Percentiles rank a stretch among this genome's conserved stretches.
Conservation (phyloP, 2,888 invertebrate species). For the Lepidocyrtoides sp. region DNA sequence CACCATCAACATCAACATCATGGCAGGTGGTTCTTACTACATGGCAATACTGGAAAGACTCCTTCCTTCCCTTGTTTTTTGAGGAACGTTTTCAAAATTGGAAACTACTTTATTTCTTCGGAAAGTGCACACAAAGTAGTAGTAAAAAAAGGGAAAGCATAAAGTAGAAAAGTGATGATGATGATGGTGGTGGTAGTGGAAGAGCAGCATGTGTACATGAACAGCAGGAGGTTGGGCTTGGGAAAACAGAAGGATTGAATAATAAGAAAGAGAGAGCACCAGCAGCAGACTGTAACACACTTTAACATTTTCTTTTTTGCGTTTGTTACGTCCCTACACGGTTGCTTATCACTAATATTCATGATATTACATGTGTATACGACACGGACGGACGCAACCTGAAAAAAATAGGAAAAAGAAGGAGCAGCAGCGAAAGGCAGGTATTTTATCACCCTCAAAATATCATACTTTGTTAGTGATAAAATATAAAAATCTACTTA, state of each 20-base stretch:
- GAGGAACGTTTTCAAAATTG: slow-evolving; percentile 40
- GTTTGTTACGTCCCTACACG: background rate
- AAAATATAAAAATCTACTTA: too few relatives aligned
- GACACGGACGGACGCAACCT: slow-evolving; percentile 5
- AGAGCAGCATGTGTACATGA: slow-evolving; percentile 38
- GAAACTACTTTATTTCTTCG: slow-evolving; percentile 3
- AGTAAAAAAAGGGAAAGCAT: slow-evolving; percentile 23
- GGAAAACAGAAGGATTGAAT: slow-evolving; percentile 37
- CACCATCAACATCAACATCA: slow-evolving; percentile 41
- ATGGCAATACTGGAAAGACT: background rate
- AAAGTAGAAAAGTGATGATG: slow-evolving; percentile 5
- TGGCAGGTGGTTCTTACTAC: slow-evolving; percentile 61
- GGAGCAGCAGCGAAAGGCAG: background rate
- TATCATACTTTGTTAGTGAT: too few relatives aligned
- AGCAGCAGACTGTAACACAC: background rate
- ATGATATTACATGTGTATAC: slow-evolving; percentile 36
- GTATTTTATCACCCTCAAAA: too few relatives aligned
- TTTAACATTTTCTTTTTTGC: too few relatives aligned
- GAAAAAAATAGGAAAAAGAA: background rate
- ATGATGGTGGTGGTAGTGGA: background rate
- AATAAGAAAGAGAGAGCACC: background rate
- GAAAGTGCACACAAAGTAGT: background rate
- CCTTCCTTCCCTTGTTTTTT: slow-evolving; percentile 9
- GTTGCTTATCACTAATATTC: slow-evolving; percentile 6
- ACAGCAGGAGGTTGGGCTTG: slow-evolving; percentile 52